These are phyloP conservation scores for Formica selysi DNA, from an alignment of 1,140 invertebrate species.

Conservation along the genomic window DNA sequence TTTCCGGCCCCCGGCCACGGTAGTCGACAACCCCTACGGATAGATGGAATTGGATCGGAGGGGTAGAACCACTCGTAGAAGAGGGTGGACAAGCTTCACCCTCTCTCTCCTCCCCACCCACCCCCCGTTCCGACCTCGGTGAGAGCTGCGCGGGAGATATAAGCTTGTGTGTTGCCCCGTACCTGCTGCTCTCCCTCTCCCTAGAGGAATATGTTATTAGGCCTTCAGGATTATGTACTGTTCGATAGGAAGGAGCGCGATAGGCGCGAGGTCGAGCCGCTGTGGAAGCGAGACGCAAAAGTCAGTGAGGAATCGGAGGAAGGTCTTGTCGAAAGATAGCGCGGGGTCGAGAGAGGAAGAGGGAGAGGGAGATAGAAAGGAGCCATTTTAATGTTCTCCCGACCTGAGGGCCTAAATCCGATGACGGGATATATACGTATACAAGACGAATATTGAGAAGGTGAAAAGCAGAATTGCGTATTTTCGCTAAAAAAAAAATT, in stretches of 20 bases:
- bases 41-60: slow-evolving; percentile 81
- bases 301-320: slow-evolving; percentile 48
- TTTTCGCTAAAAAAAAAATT: slow-evolving; percentile 1
- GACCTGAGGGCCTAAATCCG: slow-evolving; percentile 16
- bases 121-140: not conserved
- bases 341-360: not conserved
- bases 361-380: not conserved
- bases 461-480: not conserved
- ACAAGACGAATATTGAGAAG: slow-evolving; percentile 5
- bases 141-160: slow-evolving; percentile 34
- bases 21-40: slow-evolving; percentile 70
- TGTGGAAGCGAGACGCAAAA: slow-evolving; percentile 49
- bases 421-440: slow-evolving; percentile 27
- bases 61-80: slow-evolving; percentile 69
- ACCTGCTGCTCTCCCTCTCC: slow-evolving; percentile 70
- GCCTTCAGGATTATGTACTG: slow-evolving; percentile 82
- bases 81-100: slow-evolving; percentile 73
- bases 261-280: slow-evolving; percentile 4
- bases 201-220: slow-evolving; percentile 84
- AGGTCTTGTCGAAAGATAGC: slow-evolving; percentile 55
- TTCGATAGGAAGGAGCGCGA: slow-evolving; percentile 64
- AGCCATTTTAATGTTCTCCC: slow-evolving; percentile 51
- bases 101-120: too few relatives aligned
- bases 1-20: slow-evolving; percentile 55
- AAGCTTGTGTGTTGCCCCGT: slow-evolving; percentile 63